A percentile compares a stretch with the other conserved stretches of the same genome.
These are phyloP conservation scores for Ferdinandea cuprea DNA, from an alignment of 2,888 invertebrate species.

Conservation along the genomic window DNA sequence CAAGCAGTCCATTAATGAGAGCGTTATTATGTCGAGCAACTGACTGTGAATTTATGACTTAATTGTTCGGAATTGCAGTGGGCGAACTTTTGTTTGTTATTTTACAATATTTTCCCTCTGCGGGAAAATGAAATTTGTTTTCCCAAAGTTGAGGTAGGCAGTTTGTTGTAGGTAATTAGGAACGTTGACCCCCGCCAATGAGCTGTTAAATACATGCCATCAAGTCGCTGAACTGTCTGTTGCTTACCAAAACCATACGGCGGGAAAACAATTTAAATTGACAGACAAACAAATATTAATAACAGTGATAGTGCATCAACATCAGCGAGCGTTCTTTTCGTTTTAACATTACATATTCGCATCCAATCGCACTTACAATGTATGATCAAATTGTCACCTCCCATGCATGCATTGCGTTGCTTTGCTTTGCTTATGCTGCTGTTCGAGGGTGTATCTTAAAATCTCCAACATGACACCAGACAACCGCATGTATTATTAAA, in stretches of 20 bases:
- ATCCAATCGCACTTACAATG: constrained; percentile 33
- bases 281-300: not conserved
- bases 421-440: constrained; percentile 19
- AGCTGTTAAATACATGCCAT: constrained; percentile 37
- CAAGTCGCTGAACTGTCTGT: not conserved
- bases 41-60: constrained; percentile 73
- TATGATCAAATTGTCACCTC: constrained; percentile 51
- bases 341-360: constrained; percentile 5
- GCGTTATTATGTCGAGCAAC: constrained; percentile 69
- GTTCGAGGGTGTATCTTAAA: constrained; percentile 38
- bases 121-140: constrained; percentile 39
- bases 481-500: constrained; percentile 54
- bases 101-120: constrained; percentile 33
- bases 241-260: too few species aligned
- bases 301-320: not conserved
- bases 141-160: constrained; percentile 28
- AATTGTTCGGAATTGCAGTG: constrained; percentile 54
- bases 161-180: constrained; percentile 49
- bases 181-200: constrained; percentile 59
- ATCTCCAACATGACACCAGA: constrained; percentile 40
- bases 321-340: not conserved
- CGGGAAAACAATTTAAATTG: not conserved
- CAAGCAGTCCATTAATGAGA: constrained; percentile 63
- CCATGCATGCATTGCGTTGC: not conserved
- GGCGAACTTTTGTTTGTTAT: constrained; percentile 12